phyloP scores from a whole-genome alignment of 2,797 vertebrate species.

The Chelon auratus region DNA sequence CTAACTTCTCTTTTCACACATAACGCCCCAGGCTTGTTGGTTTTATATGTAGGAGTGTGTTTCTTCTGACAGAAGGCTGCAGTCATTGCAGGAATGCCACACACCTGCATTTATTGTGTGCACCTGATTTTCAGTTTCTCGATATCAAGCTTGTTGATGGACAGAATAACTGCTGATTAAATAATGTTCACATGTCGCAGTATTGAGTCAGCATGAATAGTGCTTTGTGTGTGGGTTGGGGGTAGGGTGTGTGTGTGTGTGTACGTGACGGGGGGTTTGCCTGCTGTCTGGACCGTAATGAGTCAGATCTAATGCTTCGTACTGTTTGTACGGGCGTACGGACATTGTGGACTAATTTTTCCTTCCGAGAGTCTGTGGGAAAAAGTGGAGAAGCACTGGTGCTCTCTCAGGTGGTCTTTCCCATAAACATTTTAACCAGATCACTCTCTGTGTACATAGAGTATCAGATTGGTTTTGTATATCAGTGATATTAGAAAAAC shows the following conservation, averaged over 20 bases:
- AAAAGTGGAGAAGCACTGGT: constrained; percentile 8
- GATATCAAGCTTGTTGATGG: constrained; percentile 2
- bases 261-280: constrained; percentile 44
- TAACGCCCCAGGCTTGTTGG: neutral
- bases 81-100: constrained; percentile 2
- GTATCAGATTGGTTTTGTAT: neutral
- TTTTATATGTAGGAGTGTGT: neutral
- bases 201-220: constrained; percentile 56
- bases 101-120: neutral
- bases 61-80: constrained; percentile 19
- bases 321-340: constrained; percentile 36
- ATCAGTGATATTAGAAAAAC: constrained; percentile 6
- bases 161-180: constrained; percentile 21
- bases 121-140: neutral
- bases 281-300: constrained; percentile 69
- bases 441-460: constrained; percentile 1
- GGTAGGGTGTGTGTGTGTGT: constrained; percentile 8
- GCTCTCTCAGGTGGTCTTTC: constrained; percentile 12
- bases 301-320: constrained; percentile 76
- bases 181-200: constrained; percentile 35
- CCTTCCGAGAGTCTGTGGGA: constrained; percentile 45
- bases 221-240: constrained; percentile 16
- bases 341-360: constrained; percentile 34
- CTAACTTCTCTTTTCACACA: neutral
- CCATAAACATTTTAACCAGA: constrained; percentile 2